Percentiles rank a stretch among this genome's conserved stretches.
These are phyloP conservation scores for Clytia hemisphaerica DNA, from an alignment of 30 jellyfish, hydroid and myxozoan species.

Conservation along the genomic window DNA sequence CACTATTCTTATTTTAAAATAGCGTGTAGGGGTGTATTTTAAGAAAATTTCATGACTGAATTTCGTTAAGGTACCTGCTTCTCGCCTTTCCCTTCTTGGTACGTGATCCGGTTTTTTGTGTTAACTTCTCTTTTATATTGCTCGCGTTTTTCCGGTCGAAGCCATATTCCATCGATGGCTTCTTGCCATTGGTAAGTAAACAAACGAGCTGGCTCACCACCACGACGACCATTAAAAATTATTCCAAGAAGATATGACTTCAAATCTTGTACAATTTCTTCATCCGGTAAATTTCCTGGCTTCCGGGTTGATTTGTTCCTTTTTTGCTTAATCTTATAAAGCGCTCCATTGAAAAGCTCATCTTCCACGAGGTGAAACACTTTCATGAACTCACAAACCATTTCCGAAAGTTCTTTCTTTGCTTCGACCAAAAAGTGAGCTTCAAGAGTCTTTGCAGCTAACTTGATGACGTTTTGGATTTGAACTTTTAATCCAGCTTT, in stretches of 20 bases:
- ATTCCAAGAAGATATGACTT: not conserved
- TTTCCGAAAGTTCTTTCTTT: not conserved
- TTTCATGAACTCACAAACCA: too few relatives aligned
- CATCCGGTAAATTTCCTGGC: not conserved
- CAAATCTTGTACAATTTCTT: not conserved
- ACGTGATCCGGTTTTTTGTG: constrained; percentile 25
- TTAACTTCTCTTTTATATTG: not conserved
- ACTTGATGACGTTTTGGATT: not conserved
- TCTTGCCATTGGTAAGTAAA: constrained; percentile 16
- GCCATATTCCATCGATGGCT: constrained; percentile 38
- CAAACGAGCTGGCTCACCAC: constrained; percentile 5
- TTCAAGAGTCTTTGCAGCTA: not conserved
- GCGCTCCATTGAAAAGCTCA: not conserved
- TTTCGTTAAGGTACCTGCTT: constrained; percentile 28
- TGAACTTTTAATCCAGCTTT: not conserved
- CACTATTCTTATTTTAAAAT: too few relatives aligned
- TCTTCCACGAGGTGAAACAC: not conserved
- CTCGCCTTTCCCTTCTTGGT: constrained; percentile 34
- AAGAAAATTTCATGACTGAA: too few relatives aligned
- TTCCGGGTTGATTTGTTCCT: not conserved
- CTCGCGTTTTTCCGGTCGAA: constrained; percentile 16
- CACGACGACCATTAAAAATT: constrained; percentile 7
- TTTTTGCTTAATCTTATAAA: not conserved
- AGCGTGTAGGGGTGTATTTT: too few relatives aligned
- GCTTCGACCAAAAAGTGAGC: constrained; percentile 8